These are phyloP conservation scores for Metopolophium dirhodum DNA, from an alignment of 1,140 invertebrate species.

Conservation along the genomic window DNA sequence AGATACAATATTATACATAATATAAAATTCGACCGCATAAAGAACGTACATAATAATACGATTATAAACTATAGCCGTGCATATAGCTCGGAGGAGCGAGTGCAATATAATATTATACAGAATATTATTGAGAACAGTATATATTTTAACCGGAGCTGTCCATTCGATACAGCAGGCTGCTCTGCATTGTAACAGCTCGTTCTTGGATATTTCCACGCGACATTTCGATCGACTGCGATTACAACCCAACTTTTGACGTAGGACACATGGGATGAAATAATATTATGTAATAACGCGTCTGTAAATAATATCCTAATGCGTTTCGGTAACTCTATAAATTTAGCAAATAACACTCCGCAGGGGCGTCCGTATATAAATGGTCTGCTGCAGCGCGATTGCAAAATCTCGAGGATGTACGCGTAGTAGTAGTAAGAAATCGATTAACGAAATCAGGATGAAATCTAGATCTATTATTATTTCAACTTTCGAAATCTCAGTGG, in stretches of 20 bases:
- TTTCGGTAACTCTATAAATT: background rate
- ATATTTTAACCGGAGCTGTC: background rate
- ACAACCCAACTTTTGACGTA: background rate
- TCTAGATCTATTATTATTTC: background rate
- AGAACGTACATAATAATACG: background rate
- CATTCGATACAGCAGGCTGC: background rate
- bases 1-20: background rate
- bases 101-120: background rate
- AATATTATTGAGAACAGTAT: background rate
- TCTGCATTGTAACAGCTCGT: no score
- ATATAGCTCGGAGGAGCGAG: background rate
- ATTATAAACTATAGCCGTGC: no score
- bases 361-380: background rate
- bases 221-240: background rate
- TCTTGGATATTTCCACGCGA: background rate
- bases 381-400: background rate
- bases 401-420: background rate
- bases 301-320: background rate
- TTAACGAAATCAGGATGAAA: background rate
- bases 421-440: background rate
- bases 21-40: background rate
- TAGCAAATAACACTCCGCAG: background rate
- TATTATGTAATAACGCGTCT: background rate
- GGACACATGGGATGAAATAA: background rate
- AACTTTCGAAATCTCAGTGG: background rate